Conservation (phyloP, 2,797 vertebrate species). For the Xiphophorus birchmanni region DNA sequence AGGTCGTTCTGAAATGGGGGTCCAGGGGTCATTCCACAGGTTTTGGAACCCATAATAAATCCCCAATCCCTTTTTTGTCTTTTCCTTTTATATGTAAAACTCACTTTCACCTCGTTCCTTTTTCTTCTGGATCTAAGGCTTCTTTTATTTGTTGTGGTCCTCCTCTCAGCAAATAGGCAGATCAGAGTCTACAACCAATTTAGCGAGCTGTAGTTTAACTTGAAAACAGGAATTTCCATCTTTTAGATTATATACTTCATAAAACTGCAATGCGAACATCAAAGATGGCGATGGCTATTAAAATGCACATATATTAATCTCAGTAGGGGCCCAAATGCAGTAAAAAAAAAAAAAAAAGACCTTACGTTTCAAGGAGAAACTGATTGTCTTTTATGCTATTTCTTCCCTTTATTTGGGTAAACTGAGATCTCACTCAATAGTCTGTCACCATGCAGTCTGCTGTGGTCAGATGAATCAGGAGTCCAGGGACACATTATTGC, state of each 20-base stretch:
- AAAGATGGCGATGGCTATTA: slow-evolving; percentile 60
- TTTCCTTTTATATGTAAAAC: slow-evolving; percentile 84
- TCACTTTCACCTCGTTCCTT: slow-evolving; percentile 75
- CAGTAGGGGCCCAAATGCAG: slow-evolving; percentile 32
- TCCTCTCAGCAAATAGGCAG: slow-evolving; percentile 70
- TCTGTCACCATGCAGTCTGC: slow-evolving; percentile 84
- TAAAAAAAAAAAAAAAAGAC: slow-evolving; percentile 24
- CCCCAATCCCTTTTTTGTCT: slow-evolving; percentile 73
- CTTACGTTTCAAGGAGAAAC: slow-evolving; percentile 73
- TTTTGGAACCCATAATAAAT: slow-evolving; percentile 87
- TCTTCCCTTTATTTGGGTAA: slow-evolving; percentile 64
- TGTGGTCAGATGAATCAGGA: slow-evolving; percentile 83
- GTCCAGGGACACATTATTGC: slow-evolving; percentile 85
- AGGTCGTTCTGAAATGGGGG: slow-evolving; percentile 96
- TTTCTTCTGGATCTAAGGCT: slow-evolving; percentile 78
- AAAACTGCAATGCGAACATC: slow-evolving; percentile 58
- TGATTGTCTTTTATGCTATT: slow-evolving; percentile 53
- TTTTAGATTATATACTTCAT: slow-evolving; percentile 61
- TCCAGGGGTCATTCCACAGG: slow-evolving; percentile 96
- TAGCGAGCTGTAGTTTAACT: slow-evolving; percentile 71
- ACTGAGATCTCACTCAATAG: slow-evolving; percentile 82
- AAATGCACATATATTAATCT: slow-evolving; percentile 77
- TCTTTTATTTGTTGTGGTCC: slow-evolving; percentile 77
- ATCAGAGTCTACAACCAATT: slow-evolving; percentile 76
- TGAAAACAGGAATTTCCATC: slow-evolving; percentile 74